Conservation (phyloP, 2,797 vertebrate species). For the Xenentodon cancila region DNA sequence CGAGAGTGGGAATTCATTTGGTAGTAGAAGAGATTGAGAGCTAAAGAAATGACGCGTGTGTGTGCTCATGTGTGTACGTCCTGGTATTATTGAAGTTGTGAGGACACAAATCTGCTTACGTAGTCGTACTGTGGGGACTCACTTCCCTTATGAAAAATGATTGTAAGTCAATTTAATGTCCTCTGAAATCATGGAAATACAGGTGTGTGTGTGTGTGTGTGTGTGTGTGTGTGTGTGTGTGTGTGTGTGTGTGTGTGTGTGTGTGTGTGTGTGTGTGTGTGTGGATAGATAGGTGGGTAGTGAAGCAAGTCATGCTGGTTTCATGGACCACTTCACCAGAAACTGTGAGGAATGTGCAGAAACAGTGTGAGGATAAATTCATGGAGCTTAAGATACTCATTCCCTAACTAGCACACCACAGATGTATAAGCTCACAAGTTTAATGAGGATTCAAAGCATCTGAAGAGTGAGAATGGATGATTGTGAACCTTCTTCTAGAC, state of each 20-base stretch:
- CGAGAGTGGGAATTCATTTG: slow-evolving; percentile 54
- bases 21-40: slow-evolving; percentile 25
- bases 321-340: slow-evolving; percentile 61
- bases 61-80: neutral
- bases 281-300: too few species aligned
- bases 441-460: too few species aligned
- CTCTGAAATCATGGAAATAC: neutral
- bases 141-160: slow-evolving; percentile 14
- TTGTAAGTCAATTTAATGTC: slow-evolving; percentile 9
- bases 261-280: neutral
- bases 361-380: slow-evolving; percentile 7
- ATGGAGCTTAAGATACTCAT: too few species aligned
- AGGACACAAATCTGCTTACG: slow-evolving; percentile 19
- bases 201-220: neutral
- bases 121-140: neutral
- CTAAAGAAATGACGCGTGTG: neutral
- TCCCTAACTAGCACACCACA: too few species aligned
- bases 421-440: too few species aligned
- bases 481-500: too few species aligned
- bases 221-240: neutral
- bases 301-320: slow-evolving; percentile 35
- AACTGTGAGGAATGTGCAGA: slow-evolving; percentile 28
- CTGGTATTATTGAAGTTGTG: neutral
- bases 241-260: neutral
- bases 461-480: too few species aligned